A percentile compares a stretch with the other conserved stretches of the same genome.
Conservation (phyloP, 2,888 invertebrate species). For the Drosophila trichaetosa region DNA sequence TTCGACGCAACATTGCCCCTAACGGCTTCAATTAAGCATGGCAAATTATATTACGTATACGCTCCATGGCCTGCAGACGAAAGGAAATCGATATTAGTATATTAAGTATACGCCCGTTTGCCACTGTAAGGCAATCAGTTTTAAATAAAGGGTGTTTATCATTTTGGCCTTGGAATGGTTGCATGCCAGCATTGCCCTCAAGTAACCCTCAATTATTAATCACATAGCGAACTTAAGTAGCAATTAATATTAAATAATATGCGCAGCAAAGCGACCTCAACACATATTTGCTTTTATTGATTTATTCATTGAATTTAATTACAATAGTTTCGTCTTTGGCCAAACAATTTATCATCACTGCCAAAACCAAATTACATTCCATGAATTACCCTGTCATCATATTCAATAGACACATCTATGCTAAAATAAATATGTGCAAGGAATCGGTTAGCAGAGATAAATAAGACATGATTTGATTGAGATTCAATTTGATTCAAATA, state of each 20-base stretch:
- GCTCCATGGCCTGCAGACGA: slow-evolving; percentile 7
- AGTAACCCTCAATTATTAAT: slow-evolving; percentile 1
- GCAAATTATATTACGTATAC: slow-evolving; percentile 34
- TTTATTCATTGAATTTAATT: slow-evolving; percentile 6
- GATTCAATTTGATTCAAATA: neutral
- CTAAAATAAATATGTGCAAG: neutral
- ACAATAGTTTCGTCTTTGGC: neutral
- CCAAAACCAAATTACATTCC: neutral
- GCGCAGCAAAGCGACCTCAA: neutral
- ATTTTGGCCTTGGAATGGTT: neutral
- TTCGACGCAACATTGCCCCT: slow-evolving; percentile 63
- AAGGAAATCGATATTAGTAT: slow-evolving; percentile 29
- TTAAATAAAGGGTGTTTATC: neutral
- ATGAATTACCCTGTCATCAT: neutral
- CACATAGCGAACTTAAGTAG: neutral
- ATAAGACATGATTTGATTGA: neutral
- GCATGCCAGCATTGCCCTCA: neutral
- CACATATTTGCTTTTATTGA: slow-evolving; percentile 1
- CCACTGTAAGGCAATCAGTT: no score
- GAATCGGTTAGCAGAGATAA: neutral
- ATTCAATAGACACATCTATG: neutral
- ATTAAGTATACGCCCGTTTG: slow-evolving; percentile 6
- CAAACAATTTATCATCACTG: neutral
- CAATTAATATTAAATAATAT: neutral
- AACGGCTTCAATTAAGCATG: slow-evolving; percentile 67